phyloP scores from a whole-genome alignment of 2,797 vertebrate species.

The Chaetodon trifasciatus region DNA sequence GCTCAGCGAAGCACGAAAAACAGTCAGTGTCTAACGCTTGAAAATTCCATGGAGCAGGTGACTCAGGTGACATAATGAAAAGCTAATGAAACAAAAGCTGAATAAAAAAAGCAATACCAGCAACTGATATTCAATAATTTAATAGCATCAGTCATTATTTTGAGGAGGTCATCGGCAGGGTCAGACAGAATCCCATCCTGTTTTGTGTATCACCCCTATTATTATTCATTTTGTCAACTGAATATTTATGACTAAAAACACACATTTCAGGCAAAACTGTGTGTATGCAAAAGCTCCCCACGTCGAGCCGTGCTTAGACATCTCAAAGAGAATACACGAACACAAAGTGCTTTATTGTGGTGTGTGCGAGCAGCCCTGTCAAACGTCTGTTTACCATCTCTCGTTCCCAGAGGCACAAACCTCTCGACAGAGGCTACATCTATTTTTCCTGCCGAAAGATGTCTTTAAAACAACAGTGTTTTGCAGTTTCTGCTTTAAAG shows the following conservation, averaged over 20 bases:
- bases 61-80: conserved; percentile 40
- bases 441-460: conserved; percentile 65
- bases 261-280: conserved; percentile 51
- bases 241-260: conserved; percentile 71
- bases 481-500: conserved; percentile 53
- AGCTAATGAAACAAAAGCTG: conserved; percentile 22
- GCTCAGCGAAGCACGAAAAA: conserved; percentile 49
- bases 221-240: conserved; percentile 61
- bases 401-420: conserved; percentile 72
- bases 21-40: conserved; percentile 8
- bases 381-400: conserved; percentile 76
- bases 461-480: conserved; percentile 64
- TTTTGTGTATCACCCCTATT: conserved; percentile 32
- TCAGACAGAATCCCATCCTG: conserved; percentile 27
- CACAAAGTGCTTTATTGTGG: conserved; percentile 59
- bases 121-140: conserved; percentile 40
- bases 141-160: conserved; percentile 39
- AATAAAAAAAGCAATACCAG: neutral
- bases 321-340: conserved; percentile 76
- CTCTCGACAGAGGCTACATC: conserved; percentile 69
- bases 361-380: conserved; percentile 67
- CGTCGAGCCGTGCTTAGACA: conserved; percentile 49
- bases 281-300: conserved; percentile 44
- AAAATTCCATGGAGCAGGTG: conserved; percentile 37
- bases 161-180: conserved; percentile 45